A percentile compares a stretch with the other conserved stretches of the same genome.
Conservation (phyloP, 2,113 vertebrate genomes). For the Psephotus haematonotus region DNA sequence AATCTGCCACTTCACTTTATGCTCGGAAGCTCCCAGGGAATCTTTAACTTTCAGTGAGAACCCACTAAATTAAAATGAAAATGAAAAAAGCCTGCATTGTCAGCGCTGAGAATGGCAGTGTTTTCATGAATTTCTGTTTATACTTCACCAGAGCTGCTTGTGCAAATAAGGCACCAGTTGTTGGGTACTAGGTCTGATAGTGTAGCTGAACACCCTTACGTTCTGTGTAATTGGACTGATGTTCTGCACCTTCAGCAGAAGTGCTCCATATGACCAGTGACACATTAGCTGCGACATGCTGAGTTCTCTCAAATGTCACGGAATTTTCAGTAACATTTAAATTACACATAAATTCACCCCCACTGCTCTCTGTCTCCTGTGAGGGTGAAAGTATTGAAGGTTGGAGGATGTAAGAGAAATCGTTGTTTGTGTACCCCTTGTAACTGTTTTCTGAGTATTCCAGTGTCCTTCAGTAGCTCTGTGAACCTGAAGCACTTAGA, state of each 20-base stretch:
- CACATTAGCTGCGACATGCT: background rate
- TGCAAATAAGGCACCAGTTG: background rate
- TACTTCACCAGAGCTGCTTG: background rate
- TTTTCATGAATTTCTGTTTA: background rate
- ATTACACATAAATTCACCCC: background rate
- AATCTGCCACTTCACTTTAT: constrained; percentile 35
- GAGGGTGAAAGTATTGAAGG: background rate
- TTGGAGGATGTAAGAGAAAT: background rate
- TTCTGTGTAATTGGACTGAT: background rate
- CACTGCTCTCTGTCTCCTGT: background rate
- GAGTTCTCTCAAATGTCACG: background rate
- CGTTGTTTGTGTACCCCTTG: background rate
- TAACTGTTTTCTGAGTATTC: background rate
- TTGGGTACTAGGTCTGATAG: background rate
- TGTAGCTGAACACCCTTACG: background rate
- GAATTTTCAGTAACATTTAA: background rate
- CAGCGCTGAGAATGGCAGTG: background rate
- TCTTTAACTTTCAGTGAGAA: constrained; percentile 27
- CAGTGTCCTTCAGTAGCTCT: background rate
- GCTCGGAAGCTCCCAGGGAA: constrained; percentile 22
- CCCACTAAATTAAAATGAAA: constrained; percentile 53
- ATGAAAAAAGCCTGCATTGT: background rate
- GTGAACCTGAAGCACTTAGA: background rate
- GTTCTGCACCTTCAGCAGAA: no score
- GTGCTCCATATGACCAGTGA: background rate